A percentile compares a stretch with the other conserved stretches of the same genome.
phyloP scores from a whole-genome alignment of 2,797 vertebrate genomes.

The Muscicapa striata region DNA sequence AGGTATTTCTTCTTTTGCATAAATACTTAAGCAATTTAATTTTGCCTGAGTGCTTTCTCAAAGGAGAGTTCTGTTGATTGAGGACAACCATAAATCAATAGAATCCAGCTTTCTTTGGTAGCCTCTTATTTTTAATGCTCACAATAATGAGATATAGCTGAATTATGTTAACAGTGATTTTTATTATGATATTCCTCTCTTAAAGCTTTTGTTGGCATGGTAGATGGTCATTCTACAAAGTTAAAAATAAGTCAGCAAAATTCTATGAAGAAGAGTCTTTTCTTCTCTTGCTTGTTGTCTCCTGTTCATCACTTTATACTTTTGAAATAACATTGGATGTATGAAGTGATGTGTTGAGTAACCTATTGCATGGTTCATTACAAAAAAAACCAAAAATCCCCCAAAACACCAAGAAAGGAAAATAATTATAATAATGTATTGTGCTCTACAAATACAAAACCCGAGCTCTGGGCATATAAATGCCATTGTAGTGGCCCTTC shows the following conservation, averaged over 20 bases:
- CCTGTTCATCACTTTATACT: neutral
- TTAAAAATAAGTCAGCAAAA: neutral
- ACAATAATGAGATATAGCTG: neutral
- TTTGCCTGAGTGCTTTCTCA: conserved; percentile 18
- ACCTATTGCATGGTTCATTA: neutral
- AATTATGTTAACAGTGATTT: conserved; percentile 34
- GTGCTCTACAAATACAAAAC: neutral
- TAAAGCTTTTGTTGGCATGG: neutral
- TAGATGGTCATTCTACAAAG: neutral
- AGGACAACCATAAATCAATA: conserved; percentile 40
- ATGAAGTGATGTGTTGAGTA: neutral
- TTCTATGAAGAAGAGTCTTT: neutral
- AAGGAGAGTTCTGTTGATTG: conserved; percentile 15
- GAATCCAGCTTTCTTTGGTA: neutral
- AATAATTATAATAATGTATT: neutral
- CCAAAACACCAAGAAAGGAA: neutral
- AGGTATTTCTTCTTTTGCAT: conserved; percentile 15
- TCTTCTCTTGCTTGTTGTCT: neutral
- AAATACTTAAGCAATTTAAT: conserved; percentile 47
- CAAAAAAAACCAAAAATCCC: neutral
- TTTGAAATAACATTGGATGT: neutral
- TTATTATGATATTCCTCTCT: neutral
- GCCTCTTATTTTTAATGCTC: neutral
- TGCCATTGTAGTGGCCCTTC: neutral
- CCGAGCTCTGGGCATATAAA: neutral